Percentiles rank a stretch among this genome's conserved stretches.
phyloP scores from a whole-genome alignment of 2,797 vertebrate genomes.

The Sternarchorhynchus goeldii region DNA sequence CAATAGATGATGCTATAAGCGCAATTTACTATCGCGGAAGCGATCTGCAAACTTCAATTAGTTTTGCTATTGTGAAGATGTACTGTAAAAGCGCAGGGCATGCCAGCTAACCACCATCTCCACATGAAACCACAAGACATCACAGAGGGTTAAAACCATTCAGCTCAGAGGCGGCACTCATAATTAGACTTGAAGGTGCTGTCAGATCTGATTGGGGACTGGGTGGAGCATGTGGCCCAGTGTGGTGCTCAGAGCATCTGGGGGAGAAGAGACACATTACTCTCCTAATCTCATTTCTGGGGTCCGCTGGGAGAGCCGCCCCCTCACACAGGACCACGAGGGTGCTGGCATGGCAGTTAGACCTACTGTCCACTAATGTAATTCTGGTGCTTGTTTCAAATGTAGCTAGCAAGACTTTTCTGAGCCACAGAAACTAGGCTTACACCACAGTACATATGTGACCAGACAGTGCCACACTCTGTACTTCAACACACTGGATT shows the following conservation, averaged over 20 bases:
- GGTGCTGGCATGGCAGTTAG: constrained; percentile 16
- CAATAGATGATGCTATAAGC: background rate
- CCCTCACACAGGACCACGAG: constrained; percentile 24
- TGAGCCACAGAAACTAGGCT: too few relatives aligned
- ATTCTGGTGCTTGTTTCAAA: constrained; percentile 22
- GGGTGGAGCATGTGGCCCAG: constrained; percentile 71
- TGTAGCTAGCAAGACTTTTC: constrained; percentile 12
- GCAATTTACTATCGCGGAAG: constrained; percentile 8
- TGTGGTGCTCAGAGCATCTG: constrained; percentile 59
- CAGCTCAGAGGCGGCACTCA: constrained; percentile 66
- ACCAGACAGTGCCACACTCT: background rate
- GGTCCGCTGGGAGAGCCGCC: constrained; percentile 8
- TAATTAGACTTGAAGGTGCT: constrained; percentile 78
- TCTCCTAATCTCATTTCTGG: constrained; percentile 31
- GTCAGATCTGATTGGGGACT: constrained; percentile 73
- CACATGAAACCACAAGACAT: constrained; percentile 59
- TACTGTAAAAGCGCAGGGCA: constrained; percentile 6
- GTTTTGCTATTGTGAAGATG: background rate
- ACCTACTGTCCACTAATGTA: constrained; percentile 15
- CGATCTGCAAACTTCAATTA: background rate
- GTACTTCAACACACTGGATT: too few relatives aligned
- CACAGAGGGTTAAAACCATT: constrained; percentile 68
- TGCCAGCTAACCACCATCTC: constrained; percentile 58
- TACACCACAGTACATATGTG: background rate
- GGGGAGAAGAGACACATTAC: constrained; percentile 50